phyloP scores from a whole-genome alignment of 1,140 invertebrate species.

The Cydia splendana region DNA sequence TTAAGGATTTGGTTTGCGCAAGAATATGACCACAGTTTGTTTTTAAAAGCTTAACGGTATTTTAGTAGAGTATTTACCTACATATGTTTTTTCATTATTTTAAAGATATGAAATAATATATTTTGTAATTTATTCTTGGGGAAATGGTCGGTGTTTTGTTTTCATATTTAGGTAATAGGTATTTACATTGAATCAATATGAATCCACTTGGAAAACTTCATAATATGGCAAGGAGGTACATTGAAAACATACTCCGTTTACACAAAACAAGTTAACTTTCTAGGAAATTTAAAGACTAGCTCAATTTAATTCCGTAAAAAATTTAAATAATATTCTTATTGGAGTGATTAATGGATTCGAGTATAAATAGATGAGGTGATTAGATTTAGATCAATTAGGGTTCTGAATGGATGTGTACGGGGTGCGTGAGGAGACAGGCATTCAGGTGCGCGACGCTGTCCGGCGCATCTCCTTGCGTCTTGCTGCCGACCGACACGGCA shows the following conservation, averaged over 20 bases:
- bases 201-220: too few relatives aligned
- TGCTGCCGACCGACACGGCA: constrained; percentile 60
- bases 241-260: too few relatives aligned
- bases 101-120: too few relatives aligned
- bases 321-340: background rate
- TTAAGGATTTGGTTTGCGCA: background rate
- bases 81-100: too few relatives aligned
- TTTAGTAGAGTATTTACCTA: background rate
- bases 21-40: background rate
- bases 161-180: too few relatives aligned
- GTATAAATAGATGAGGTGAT: background rate
- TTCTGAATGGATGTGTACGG: constrained; percentile 3
- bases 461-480: constrained; percentile 43
- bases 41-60: background rate
- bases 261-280: too few relatives aligned
- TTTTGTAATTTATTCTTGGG: too few relatives aligned
- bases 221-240: too few relatives aligned
- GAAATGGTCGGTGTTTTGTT: too few relatives aligned
- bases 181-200: too few relatives aligned
- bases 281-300: too few relatives aligned
- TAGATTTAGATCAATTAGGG: constrained; percentile 4
- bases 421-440: constrained; percentile 9
- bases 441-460: constrained; percentile 2
- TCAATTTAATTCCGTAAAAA: background rate
- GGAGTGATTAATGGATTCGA: background rate